phyloP scores from a whole-genome alignment of 1,140 invertebrate genomes.

The Pteromalus puparum region DNA sequence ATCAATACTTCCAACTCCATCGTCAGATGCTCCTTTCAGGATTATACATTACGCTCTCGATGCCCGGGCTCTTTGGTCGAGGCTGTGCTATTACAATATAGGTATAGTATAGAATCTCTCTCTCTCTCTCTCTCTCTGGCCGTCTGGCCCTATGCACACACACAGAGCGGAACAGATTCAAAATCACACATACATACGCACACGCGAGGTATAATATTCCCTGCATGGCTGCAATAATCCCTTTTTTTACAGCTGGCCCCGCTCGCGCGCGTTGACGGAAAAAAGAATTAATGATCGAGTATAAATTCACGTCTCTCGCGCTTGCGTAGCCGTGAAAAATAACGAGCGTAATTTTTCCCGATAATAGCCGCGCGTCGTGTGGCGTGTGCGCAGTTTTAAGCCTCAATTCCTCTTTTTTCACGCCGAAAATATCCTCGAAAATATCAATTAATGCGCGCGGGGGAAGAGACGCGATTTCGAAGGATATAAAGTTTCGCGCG shows the following conservation, averaged over 20 bases:
- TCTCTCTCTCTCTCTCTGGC: slow-evolving; percentile 13
- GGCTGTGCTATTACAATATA: no score
- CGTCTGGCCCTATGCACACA: neutral
- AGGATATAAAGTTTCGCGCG: neutral
- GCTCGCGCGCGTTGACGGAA: slow-evolving; percentile 16
- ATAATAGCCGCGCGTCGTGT: neutral
- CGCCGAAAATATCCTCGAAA: neutral
- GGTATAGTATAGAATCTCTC: no score
- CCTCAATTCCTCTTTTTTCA: no score
- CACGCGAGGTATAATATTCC: slow-evolving; percentile 47
- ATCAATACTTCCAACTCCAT: slow-evolving; percentile 38
- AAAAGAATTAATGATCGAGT: slow-evolving; percentile 33
- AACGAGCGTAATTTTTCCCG: neutral
- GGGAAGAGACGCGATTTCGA: neutral
- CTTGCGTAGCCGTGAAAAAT: neutral
- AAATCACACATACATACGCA: slow-evolving; percentile 35
- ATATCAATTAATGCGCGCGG: neutral
- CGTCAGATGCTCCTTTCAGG: slow-evolving; percentile 46
- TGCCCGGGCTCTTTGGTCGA: slow-evolving; percentile 39
- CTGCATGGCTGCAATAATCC: slow-evolving; percentile 48
- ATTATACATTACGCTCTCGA: slow-evolving; percentile 43
- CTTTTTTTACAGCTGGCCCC: slow-evolving; percentile 50
- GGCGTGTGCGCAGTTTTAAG: no score
- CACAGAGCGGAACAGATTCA: neutral
- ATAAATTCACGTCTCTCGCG: neutral